Base-by-base conservation (phyloP, 2,888 invertebrate genomes). In the Perdita meconis region DNA sequence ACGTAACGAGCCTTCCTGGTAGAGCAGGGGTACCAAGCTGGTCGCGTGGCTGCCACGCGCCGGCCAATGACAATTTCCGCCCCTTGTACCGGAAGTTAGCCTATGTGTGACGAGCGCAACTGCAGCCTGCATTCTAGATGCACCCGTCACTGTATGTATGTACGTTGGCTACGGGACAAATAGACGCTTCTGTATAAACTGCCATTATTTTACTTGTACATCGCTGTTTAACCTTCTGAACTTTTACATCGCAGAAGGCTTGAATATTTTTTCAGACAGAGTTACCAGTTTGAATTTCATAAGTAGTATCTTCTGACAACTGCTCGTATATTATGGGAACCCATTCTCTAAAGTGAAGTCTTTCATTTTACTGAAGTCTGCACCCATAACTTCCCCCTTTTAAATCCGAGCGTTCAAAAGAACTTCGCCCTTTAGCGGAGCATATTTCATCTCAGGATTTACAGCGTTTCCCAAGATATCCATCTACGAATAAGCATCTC, bases 11-110 rank as follows among this genome's bases (percentile, higher is more conserved):
- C 59, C 44, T 61, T 50, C n/a, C 50, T 56, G 55, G 26, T 38
- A 50, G 67, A 77, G 67, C 57, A 22, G 42, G 50, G 36, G 64
- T 69, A 57, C 30, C 59, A 55, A 65, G 78, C 56, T 55, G 78
- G 88, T 86, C 90, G 90, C 88, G 90, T 90, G 90, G 83, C 89
- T 22, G 89, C 74, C 90, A 90, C 90, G 90, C 89, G 90, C 78
- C 73, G 13, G 55, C 50, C 82, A 82, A 83, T 82, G 87, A 90
- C 89, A 86, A 90, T 88, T 89, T 90, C 90, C 90, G 80, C 47
- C 75, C 78, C 82, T 78, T 50, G 57, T 80, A 71, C 83, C 86
- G 87, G 87, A 87, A 87, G 82, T 82, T 59, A 61, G 40, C 50
- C 76, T 78, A 68, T 61, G 74, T 67, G 64, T 73, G 71, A 69